Base-by-base conservation (phyloP, 2,888 invertebrate genomes). In the Raillietiella orientalis region DNA sequence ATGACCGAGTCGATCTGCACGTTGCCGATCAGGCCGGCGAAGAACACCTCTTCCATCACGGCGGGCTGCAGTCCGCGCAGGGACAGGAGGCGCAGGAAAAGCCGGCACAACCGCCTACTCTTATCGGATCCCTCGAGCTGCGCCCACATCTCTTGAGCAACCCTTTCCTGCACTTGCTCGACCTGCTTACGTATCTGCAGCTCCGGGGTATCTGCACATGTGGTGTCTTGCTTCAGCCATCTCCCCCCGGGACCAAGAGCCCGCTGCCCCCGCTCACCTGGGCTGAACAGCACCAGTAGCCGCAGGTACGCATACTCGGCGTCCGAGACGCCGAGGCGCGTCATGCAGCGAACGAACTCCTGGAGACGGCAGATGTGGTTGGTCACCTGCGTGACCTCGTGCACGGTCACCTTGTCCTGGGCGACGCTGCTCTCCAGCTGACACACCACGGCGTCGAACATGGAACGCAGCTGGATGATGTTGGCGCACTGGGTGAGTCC, bases 1-100 rank as follows among this genome's bases (percentile, higher is more conserved):
- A 93, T 71, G 36, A 90, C 72, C 41, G 71, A 75, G 41, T 90
- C 82, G 31, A 93, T 82, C 50, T 79, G 75, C 37, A 90, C 72
- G 45, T 70, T 72, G 4, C 82, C 84, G 24, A 82, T 65, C 32
- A 84, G 59, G 26, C 72, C 75, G 3, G 75, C 66, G 42, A 87
- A 84, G 54, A 84, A 84, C 28, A 84, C 56, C 41, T 84, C 82
- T 46, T 84, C 84, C 27, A 84, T 53, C 31, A 71, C 58, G 9
- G 62, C 50, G 2, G 69, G 64, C 29, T 66, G 60, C 42, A 50
- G 35, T 69, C 62, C 34, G 52, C 49, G 52, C 48, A 41, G 34
- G 52, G 52, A 38, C n/a, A 61, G 56, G 30, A 82, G 54, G 41
- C 64, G 60, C 23, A 69, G 47, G 13, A 69, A 48, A 20, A 69